phyloP scores from a whole-genome alignment of 2,113 vertebrate species.

The Zosterops hypoxanthus region DNA sequence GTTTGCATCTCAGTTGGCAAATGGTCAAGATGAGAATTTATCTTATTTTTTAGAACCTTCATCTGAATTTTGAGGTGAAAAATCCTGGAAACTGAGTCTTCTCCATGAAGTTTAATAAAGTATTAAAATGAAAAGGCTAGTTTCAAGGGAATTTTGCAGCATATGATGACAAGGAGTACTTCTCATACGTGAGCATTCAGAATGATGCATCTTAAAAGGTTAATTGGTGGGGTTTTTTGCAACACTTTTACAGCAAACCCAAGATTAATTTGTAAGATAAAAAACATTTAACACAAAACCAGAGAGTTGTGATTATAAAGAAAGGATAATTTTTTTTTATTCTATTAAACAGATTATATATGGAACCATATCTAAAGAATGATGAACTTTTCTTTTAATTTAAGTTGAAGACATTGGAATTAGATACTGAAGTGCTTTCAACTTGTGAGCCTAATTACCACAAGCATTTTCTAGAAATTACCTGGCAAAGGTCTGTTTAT shows the following conservation, averaged over 20 bases:
- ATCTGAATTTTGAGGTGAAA: not conserved
- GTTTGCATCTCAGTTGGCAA: not conserved
- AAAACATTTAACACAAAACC: not conserved
- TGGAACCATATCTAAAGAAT: not conserved
- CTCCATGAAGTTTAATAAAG: not conserved
- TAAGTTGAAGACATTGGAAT: not conserved
- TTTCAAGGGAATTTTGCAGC: not conserved
- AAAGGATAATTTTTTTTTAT: not conserved
- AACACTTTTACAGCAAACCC: not conserved
- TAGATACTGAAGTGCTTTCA: not conserved
- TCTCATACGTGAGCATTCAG: not conserved
- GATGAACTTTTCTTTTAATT: not conserved
- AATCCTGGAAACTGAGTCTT: not conserved
- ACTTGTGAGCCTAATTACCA: not conserved
- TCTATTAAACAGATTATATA: not conserved
- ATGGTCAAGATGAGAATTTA: not conserved
- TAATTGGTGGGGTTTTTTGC: not conserved
- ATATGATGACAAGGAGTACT: not conserved
- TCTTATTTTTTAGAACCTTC: not conserved
- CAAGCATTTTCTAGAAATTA: not conserved
- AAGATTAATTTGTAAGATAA: not conserved
- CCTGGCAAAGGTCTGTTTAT: not conserved
- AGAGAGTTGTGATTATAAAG: not conserved
- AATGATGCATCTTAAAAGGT: not conserved
- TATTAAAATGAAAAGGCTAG: not conserved